Conservation (phyloP, 2,888 invertebrate species). For the Cheilosia variabilis region DNA sequence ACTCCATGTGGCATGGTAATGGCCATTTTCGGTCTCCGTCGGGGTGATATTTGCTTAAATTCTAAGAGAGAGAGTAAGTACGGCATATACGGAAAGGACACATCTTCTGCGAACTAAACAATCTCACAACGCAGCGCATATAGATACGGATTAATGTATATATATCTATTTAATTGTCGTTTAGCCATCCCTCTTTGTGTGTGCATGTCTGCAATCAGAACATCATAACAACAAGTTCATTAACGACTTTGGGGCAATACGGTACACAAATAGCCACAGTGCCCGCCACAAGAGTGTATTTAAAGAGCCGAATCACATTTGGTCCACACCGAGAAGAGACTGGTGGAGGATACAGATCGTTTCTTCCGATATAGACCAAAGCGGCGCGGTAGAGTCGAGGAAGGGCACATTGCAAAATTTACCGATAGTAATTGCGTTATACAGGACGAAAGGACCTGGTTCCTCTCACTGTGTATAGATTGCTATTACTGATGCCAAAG, state of each 20-base stretch:
- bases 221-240: constrained; percentile 76
- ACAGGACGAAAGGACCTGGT: constrained; percentile 51
- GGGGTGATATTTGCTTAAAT: constrained; percentile 24
- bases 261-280: constrained; percentile 69
- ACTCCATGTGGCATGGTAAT: constrained; percentile 2
- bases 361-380: constrained; percentile 56
- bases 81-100: constrained; percentile 22
- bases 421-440: constrained; percentile 72
- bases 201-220: constrained; percentile 64
- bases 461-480: constrained; percentile 41
- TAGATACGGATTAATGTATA: constrained; percentile 66
- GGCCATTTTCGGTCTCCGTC: constrained; percentile 39
- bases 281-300: constrained; percentile 70
- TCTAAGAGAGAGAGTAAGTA: constrained; percentile 16
- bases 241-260: constrained; percentile 66
- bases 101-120: constrained; percentile 46
- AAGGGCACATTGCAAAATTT: constrained; percentile 48
- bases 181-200: constrained; percentile 63
- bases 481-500: constrained; percentile 55
- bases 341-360: constrained; percentile 40
- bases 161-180: constrained; percentile 74
- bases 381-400: background rate
- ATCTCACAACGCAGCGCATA: constrained; percentile 22
- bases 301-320: constrained; percentile 69
- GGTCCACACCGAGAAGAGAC: constrained; percentile 42